A percentile compares a stretch with the other conserved stretches of the same genome.
These are phyloP conservation scores for Phortica magna DNA, from an alignment of 2,888 invertebrate species.

Conservation along the genomic window DNA sequence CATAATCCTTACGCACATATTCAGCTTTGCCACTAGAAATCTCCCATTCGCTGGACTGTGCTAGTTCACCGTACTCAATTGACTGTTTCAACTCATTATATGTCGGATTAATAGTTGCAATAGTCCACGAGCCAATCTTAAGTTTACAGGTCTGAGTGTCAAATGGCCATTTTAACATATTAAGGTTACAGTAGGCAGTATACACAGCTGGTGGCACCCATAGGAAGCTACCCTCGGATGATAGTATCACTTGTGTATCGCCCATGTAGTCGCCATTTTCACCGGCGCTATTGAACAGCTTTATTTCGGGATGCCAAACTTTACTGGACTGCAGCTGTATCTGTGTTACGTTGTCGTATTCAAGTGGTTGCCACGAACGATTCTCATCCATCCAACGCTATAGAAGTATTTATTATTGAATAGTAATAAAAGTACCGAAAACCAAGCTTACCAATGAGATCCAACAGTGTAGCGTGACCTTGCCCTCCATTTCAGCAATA, in stretches of 20 bases:
- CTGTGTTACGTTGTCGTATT: conserved; percentile 82
- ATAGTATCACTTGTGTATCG: conserved; percentile 53
- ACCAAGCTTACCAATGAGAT: conserved; percentile 80
- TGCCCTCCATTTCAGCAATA: conserved; percentile 82
- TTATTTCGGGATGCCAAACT: conserved; percentile 87
- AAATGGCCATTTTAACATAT: conserved; percentile 86
- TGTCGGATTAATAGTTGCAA: conserved; percentile 80
- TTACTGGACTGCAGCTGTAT: conserved; percentile 84
- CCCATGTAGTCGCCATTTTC: conserved; percentile 80
- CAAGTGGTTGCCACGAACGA: conserved; percentile 84
- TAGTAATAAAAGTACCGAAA: neutral
- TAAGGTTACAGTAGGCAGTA: conserved; percentile 82
- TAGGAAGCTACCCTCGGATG: conserved; percentile 76
- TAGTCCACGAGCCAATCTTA: conserved; percentile 87
- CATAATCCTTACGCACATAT: conserved; percentile 67
- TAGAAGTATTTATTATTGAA: conserved; percentile 34
- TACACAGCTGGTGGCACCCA: conserved; percentile 86
- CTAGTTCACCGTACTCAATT: conserved; percentile 67
- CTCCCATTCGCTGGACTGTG: conserved; percentile 77
- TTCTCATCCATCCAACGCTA: conserved; percentile 89
- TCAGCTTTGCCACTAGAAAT: conserved; percentile 64
- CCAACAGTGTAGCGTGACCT: conserved; percentile 82
- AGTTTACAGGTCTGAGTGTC: conserved; percentile 85
- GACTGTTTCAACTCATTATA: conserved; percentile 75
- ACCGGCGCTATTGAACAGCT: conserved; percentile 84